Percentiles rank a stretch among this genome's conserved stretches.
phyloP scores from a whole-genome alignment of 2,888 invertebrate genomes.

The Euplagia quadripunctaria region DNA sequence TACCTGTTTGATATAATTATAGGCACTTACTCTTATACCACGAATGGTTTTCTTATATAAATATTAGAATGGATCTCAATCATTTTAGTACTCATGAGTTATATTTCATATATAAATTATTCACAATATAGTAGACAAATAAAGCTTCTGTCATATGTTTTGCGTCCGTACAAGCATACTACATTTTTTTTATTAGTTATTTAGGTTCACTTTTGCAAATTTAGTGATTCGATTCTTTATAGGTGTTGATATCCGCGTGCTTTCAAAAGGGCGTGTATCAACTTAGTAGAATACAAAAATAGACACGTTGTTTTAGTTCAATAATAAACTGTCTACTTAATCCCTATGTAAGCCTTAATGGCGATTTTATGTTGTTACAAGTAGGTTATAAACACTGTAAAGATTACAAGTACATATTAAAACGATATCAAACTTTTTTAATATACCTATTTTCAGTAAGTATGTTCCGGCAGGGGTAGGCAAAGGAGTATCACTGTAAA shows the following conservation, averaged over 20 bases:
- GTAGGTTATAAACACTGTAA: not conserved
- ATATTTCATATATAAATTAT: not conserved
- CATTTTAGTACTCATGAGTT: not conserved
- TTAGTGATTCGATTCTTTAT: not conserved
- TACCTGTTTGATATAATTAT: not conserved
- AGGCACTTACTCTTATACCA: not conserved
- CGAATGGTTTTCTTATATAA: not conserved
- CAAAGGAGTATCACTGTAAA: too few species aligned
- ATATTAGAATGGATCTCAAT: not conserved
- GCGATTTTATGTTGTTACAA: not conserved
- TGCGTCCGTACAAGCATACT: not conserved
- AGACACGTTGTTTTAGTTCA: not conserved
- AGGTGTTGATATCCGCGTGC: not conserved
- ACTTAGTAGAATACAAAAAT: not conserved
- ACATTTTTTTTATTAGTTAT: not conserved
- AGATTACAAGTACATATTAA: not conserved
- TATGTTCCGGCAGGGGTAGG: too few species aligned
- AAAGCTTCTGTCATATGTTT: not conserved
- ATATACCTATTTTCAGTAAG: too few species aligned
- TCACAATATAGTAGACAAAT: not conserved
- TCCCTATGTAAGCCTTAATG: not conserved
- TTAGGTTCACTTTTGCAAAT: too few species aligned
- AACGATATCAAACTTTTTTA: too few species aligned
- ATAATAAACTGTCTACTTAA: not conserved
- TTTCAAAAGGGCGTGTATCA: not conserved